Evolutionary conservation across 2,113 vertebrate species (phyloP).

Genomic region (Charina bottae): DNA sequence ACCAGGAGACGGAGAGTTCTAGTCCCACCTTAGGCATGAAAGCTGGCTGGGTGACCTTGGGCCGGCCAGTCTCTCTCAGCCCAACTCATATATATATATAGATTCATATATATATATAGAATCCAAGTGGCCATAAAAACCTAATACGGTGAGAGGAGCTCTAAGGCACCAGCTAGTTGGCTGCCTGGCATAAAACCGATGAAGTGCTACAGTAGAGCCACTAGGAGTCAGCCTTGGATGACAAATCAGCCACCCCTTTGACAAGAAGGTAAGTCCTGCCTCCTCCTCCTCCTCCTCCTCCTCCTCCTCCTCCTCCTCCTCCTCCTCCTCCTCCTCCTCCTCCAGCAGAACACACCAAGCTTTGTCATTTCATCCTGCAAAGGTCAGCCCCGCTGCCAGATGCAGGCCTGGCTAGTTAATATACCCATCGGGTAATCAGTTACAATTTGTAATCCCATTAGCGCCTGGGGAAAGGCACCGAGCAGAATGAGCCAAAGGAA

Average conservation of each 20-base stretch:
- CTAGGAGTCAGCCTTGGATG: constrained; percentile 54
- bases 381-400: constrained; percentile 59
- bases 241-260: constrained; percentile 40
- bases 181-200: not conserved
- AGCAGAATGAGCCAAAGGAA: constrained; percentile 30
- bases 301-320: not conserved
- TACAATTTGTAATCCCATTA: constrained; percentile 55
- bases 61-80: too few species aligned
- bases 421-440: constrained; percentile 49
- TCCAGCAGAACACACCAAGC: not conserved
- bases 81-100: too few species aligned
- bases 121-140: too few species aligned
- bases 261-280: not conserved
- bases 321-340: not conserved
- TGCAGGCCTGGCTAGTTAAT: constrained; percentile 56
- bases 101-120: too few species aligned
- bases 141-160: too few species aligned
- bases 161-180: too few species aligned
- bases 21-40: too few species aligned
- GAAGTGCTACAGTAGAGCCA: constrained; percentile 30
- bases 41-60: too few species aligned
- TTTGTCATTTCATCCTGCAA: constrained; percentile 11
- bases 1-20: too few species aligned
- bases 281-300: not conserved
- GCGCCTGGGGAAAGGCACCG: constrained; percentile 56